Base-by-base conservation (phyloP, 2,888 invertebrate species). In the Calameuta filiformis region DNA sequence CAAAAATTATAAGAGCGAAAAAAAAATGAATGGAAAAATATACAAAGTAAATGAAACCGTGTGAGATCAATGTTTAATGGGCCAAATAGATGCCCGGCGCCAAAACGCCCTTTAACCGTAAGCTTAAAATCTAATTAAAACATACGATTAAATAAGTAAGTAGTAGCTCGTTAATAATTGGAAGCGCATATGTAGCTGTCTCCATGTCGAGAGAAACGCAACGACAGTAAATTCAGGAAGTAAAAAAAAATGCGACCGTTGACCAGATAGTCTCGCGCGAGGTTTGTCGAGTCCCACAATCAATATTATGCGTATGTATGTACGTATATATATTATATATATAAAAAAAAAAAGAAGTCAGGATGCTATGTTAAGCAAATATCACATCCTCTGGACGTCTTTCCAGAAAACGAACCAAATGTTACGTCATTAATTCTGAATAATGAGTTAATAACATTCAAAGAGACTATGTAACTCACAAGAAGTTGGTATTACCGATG, bases 101-200 rank as follows among this genome's bases (percentile, higher is more conserved):
- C 56, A 15, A 15, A 56, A 56, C 56, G 23, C 56, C 76, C 73
- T 75, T 69, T 84, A 78, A 83, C 83, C 81, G 79, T 80, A 35
- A 85, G 85, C 85, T 85, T 85, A 87, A 83, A 78, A 76, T 84
- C 85, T 86, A 87, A 83, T 85, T 83, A 83, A 86, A 82, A 83
- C 77, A 80, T 84, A 85, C 83, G 81, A 79, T 83, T 56, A 79
- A 82, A 71, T 87, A 87, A 87, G 86, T 88, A 88, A 87, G 83
- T 81, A 78, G 69, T 82, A 79, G 82, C 73, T 78, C 69, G 74
- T 73, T 75, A 56, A 79, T 80, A 83, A 81, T 85, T 85, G 83
- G 84, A 85, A 86, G 87, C 85, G 85, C 85, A 80, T 82, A 23
- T 56, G 23, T 40, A 40, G 23, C 40, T 56, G 56, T 56, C 56